Evolutionary conservation across 64 coral and sea anemone genomes (phyloP).

Genomic region (Porites australiensis): DNA sequence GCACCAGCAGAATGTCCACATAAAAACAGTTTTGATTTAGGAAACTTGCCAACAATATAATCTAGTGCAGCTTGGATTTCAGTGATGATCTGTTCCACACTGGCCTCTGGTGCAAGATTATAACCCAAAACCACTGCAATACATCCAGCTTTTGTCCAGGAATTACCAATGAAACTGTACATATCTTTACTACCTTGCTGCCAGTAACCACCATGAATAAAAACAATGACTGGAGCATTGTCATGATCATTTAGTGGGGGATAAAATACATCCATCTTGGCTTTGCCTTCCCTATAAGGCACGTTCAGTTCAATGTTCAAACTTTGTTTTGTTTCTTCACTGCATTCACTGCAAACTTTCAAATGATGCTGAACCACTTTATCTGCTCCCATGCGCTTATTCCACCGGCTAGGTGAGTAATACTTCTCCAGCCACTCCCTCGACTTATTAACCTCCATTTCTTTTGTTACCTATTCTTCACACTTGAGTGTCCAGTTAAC

Average conservation of each 20-base stretch:
- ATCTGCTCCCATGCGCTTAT: slow-evolving; percentile 43
- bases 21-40: slow-evolving; percentile 51
- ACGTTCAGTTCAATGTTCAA: slow-evolving; percentile 31
- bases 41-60: slow-evolving; percentile 23
- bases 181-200: slow-evolving; percentile 33
- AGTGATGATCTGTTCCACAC: slow-evolving; percentile 41
- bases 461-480: neutral
- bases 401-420: slow-evolving; percentile 67
- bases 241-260: neutral
- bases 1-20: slow-evolving; percentile 69
- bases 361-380: slow-evolving; percentile 19
- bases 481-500: too few relatives aligned
- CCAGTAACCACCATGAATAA: slow-evolving; percentile 75
- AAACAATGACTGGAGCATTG: slow-evolving; percentile 26
- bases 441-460: neutral
- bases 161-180: slow-evolving; percentile 33
- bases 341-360: slow-evolving; percentile 50
- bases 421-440: slow-evolving; percentile 30
- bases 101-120: slow-evolving; percentile 62
- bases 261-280: slow-evolving; percentile 79
- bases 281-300: slow-evolving; percentile 36
- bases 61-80: slow-evolving; percentile 61
- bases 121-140: slow-evolving; percentile 45
- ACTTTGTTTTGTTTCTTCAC: slow-evolving; percentile 5
- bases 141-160: slow-evolving; percentile 6